Percentiles rank a stretch among this genome's conserved stretches.
These are phyloP conservation scores for Agrochola litura DNA, from an alignment of 2,888 invertebrate species.

Conservation along the genomic window DNA sequence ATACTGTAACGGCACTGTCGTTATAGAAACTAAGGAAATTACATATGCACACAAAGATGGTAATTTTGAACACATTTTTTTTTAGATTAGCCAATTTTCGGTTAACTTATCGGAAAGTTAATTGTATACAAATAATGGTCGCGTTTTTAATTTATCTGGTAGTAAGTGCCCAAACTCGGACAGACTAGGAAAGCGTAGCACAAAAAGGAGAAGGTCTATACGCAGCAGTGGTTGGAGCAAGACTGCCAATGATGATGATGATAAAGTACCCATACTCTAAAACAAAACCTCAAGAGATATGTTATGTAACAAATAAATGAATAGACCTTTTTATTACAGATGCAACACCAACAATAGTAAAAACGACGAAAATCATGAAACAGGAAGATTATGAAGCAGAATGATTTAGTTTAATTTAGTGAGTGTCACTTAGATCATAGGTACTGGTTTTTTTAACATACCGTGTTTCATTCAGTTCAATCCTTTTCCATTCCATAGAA, in stretches of 20 bases:
- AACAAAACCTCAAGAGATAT: neutral
- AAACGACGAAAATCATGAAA: constrained; percentile 4
- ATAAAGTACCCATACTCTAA: neutral
- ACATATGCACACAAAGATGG: constrained; percentile 53
- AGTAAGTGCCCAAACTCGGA: neutral
- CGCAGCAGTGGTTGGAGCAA: too few species aligned
- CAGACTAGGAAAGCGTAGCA: too few species aligned
- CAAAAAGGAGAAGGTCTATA: too few species aligned
- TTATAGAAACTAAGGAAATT: constrained; percentile 72
- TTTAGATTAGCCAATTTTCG: neutral
- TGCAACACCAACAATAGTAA: constrained; percentile 35
- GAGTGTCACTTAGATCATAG: constrained; percentile 10
- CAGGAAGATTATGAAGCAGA: constrained; percentile 24
- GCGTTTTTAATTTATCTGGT: neutral
- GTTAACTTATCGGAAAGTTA: neutral
- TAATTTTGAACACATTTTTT: constrained; percentile 29
- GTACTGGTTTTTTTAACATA: neutral
- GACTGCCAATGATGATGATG: too few species aligned
- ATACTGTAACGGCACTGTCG: constrained; percentile 77
- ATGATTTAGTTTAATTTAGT: neutral
- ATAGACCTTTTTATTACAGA: constrained; percentile 41
- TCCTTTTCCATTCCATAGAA: neutral
- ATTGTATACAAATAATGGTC: neutral
- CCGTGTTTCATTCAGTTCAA: neutral
- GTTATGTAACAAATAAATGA: neutral